Evolutionary conservation across 2,888 invertebrate species (phyloP).

Genomic region (Cheilosia vulpina): DNA sequence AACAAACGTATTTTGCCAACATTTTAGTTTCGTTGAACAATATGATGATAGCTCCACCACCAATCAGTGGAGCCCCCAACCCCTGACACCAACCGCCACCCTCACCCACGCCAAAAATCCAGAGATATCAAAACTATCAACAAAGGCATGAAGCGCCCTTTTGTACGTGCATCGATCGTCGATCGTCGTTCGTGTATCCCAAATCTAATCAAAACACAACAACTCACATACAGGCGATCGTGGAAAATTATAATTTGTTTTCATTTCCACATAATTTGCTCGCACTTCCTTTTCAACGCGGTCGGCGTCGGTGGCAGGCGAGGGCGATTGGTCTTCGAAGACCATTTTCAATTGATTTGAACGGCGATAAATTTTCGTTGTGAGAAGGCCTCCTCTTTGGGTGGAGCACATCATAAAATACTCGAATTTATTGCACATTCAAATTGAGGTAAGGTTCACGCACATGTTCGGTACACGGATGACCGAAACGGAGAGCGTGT

Average conservation of each 20-base stretch:
- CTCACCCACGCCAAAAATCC: neutral
- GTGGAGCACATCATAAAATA: conserved; percentile 28
- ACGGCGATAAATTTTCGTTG: conserved; percentile 20
- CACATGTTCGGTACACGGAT: no score
- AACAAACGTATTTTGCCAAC: conserved; percentile 43
- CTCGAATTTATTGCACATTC: conserved; percentile 36
- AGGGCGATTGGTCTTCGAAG: neutral
- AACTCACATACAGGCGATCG: conserved; percentile 3
- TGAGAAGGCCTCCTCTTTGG: neutral
- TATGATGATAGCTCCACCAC: conserved; percentile 37
- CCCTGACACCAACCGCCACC: neutral
- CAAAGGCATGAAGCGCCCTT: conserved; percentile 21
- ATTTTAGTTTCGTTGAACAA: conserved; percentile 39
- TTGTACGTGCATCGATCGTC: neutral
- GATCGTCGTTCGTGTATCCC: neutral
- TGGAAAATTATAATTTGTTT: conserved; percentile 45
- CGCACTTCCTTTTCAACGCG: neutral
- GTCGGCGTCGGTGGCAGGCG: neutral
- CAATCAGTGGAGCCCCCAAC: neutral
- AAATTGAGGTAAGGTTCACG: conserved; percentile 7
- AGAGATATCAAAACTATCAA: conserved; percentile 27
- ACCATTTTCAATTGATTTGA: conserved; percentile 8
- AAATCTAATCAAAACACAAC: conserved; percentile 20
- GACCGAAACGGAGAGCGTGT: no score
- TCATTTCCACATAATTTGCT: conserved; percentile 36